Evolutionary conservation across 2,888 invertebrate species (phyloP).

Genomic region (Cepaea hortensis): DNA sequence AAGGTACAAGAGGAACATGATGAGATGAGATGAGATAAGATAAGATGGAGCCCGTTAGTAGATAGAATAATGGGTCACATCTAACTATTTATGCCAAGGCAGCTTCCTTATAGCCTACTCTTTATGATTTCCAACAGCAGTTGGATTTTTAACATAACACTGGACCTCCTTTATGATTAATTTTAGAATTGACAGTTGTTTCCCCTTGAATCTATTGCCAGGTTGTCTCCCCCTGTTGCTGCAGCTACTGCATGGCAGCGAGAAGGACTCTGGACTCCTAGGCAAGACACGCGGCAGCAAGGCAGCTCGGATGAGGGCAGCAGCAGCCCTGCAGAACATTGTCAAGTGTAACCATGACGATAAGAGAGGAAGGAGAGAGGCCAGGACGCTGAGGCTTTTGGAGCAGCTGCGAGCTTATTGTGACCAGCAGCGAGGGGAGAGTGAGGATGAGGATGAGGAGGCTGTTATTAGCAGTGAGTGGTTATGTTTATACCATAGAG

Average conservation of each 20-base stretch:
- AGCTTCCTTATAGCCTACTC: no score
- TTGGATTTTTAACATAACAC: no score
- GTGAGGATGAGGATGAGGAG: conserved; percentile 65
- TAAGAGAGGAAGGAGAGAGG: conserved; percentile 91
- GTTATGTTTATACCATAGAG: not conserved
- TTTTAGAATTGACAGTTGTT: not conserved
- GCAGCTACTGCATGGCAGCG: conserved; percentile 87
- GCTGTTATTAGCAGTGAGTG: not conserved
- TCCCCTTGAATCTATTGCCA: not conserved
- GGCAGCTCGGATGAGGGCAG: conserved; percentile 88
- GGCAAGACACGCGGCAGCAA: conserved; percentile 74
- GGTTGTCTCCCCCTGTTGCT: conserved; percentile 93
- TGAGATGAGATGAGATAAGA: no score
- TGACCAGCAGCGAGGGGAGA: conserved; percentile 78
- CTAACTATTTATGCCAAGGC: no score
- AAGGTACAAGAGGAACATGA: no score
- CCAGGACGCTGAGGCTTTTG: conserved; percentile 89
- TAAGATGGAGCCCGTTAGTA: no score
- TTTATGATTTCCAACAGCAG: no score
- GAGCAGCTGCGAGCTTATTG: conserved; percentile 93
- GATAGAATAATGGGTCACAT: no score
- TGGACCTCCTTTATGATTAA: no score
- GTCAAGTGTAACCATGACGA: conserved; percentile 94
- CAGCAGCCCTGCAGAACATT: conserved; percentile 92
- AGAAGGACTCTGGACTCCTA: conserved; percentile 80